Evolutionary conservation across 2,113 vertebrate species (phyloP), one percentile per base, ranked within the genome.

Genomic region (Suncus etruscus): DNA sequence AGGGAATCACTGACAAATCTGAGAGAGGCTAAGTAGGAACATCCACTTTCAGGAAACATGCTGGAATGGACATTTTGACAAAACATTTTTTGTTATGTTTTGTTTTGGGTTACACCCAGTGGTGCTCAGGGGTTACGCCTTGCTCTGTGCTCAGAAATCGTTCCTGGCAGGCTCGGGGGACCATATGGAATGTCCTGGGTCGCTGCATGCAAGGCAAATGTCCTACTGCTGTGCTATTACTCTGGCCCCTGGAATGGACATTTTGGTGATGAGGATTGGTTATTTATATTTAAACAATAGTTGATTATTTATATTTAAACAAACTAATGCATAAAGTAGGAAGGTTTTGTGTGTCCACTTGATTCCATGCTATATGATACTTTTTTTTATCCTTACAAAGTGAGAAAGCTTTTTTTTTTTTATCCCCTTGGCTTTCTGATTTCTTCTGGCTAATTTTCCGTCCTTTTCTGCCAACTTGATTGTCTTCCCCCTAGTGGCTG

Each of bases 401-500:
- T 51, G 48, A 82, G 11, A 47, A 88, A 51, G 14, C 39, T 81
- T 85, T 66, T 48, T 90, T 72, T 69, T 24, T 20, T 75, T 83
- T 50, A 39, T 39, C 39, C 39, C 39, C 39, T 24, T 69, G 68
- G 51, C 69, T 81, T 25, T 87, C 76, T 92, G 58, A 39, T 79
- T 91, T 89, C 39, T 94, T 95, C 58, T 85, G 75, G 31, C 85
- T 61, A 74, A 51, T 95, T 95, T 93, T 91, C 7, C 85, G 47
- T 92, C 58, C 83, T 95, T 82, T 65, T 51, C 82, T 92, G 89
- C 93, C 70, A 84, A 68, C 78, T 89, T 80, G 83, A 78, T 86
- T 89, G 61, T 92, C 58, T 93, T 95, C 75, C 81, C 89, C 93
- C 87, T 93, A 39, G 94, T 94, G 89, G 83, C 86, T 87, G 82